These are phyloP conservation scores for Congeria kusceri DNA, from an alignment of 2,888 invertebrate species.

Conservation along the genomic window DNA sequence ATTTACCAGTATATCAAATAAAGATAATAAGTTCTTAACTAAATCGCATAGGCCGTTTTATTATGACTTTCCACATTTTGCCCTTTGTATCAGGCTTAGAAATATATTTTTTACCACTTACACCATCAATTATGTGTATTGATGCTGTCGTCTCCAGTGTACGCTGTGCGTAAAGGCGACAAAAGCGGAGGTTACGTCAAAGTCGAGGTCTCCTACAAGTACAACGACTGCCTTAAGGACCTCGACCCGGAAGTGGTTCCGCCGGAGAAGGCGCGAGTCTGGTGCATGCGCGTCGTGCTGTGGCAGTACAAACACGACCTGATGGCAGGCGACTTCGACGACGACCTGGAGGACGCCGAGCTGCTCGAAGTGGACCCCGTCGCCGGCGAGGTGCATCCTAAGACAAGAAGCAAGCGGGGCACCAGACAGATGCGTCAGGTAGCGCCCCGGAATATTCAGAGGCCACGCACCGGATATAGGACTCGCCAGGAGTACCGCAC, in stretches of 20 bases:
- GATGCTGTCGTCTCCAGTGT: too few species aligned
- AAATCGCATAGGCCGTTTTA: too few species aligned
- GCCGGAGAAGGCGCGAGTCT: slow-evolving; percentile 15
- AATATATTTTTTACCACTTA: too few species aligned
- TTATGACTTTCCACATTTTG: too few species aligned
- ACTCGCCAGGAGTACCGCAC: slow-evolving; percentile 13
- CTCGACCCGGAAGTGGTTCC: slow-evolving; percentile 9
- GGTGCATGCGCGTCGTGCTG: slow-evolving; percentile 20
- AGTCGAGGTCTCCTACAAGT: slow-evolving; percentile 10
- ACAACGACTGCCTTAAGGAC: slow-evolving; percentile 16
- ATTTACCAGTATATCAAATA: too few species aligned
- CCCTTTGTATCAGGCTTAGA: too few species aligned
- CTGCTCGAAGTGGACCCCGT: not conserved
- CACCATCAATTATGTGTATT: too few species aligned
- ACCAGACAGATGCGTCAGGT: not conserved
- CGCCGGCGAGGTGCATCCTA: not conserved
- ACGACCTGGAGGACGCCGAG: not conserved
- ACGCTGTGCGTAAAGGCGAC: too few species aligned
- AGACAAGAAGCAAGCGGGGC: not conserved
- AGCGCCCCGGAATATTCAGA: not conserved
- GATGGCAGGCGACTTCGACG: not conserved
- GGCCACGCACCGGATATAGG: not conserved
- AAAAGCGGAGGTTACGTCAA: not conserved
- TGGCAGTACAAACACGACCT: slow-evolving; percentile 13
- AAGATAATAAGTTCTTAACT: too few species aligned